phyloP scores from a whole-genome alignment of 2,888 invertebrate species.

The Drosophila gaucha region DNA sequence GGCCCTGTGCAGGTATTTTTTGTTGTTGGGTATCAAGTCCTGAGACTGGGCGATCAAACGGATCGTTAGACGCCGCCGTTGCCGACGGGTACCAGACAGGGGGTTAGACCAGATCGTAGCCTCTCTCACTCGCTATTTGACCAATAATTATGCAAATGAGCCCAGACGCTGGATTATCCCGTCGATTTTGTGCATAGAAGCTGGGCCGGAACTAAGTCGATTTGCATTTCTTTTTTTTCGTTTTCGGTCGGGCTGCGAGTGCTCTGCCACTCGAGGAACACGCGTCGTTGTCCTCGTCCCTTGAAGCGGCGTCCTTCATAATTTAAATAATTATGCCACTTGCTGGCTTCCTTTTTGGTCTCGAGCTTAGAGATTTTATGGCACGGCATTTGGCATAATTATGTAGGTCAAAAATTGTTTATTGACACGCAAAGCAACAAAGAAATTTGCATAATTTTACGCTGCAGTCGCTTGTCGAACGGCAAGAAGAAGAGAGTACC shows the following conservation, averaged over 20 bases:
- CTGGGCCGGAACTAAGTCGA: constrained; percentile 77
- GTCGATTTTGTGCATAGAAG: constrained; percentile 65
- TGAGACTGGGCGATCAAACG: constrained; percentile 68
- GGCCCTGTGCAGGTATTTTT: constrained; percentile 36
- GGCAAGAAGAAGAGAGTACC: constrained; percentile 13
- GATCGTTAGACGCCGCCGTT: constrained; percentile 74
- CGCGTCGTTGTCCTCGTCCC: constrained; percentile 48
- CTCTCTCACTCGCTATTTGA: constrained; percentile 38
- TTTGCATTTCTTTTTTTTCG: constrained; percentile 70
- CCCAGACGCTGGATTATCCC: constrained; percentile 66
- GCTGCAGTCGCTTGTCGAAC: constrained; percentile 62
- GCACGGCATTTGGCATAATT: constrained; percentile 82
- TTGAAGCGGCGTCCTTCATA: constrained; percentile 73
- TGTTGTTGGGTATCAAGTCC: constrained; percentile 26
- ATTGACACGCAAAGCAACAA: constrained; percentile 82
- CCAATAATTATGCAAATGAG: constrained; percentile 79
- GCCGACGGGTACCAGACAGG: constrained; percentile 41
- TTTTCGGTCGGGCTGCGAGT: constrained; percentile 11
- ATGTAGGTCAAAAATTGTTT: constrained; percentile 84
- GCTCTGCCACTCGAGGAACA: constrained; percentile 50
- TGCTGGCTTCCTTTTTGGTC: constrained; percentile 75
- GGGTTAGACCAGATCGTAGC: constrained; percentile 31
- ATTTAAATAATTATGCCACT: constrained; percentile 81
- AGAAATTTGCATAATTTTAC: constrained; percentile 79
- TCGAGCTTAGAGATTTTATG: constrained; percentile 74